phyloP scores from a whole-genome alignment of 2,888 invertebrate species.

The Scaptomyza polygonia region DNA sequence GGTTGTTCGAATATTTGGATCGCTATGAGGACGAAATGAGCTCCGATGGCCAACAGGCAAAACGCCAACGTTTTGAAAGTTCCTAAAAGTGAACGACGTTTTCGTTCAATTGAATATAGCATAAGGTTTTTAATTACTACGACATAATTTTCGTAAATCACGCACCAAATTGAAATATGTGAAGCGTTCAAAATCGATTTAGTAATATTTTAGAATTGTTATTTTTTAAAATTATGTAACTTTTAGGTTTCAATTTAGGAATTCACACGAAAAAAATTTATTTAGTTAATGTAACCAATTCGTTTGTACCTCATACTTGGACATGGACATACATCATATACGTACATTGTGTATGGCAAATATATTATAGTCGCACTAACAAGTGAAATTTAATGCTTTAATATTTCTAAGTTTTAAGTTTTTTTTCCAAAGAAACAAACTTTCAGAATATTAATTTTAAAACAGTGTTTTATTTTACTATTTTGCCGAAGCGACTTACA shows the following conservation, averaged over 20 bases:
- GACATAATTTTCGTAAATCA: no score
- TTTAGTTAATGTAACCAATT: neutral
- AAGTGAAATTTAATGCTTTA: neutral
- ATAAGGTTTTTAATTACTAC: neutral
- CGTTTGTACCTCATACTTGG: neutral
- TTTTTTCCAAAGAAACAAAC: neutral
- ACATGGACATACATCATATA: neutral
- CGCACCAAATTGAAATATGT: neutral
- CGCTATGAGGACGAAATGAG: slow-evolving; percentile 38
- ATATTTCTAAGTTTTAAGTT: neutral
- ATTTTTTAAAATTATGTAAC: neutral
- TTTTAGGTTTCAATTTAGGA: neutral
- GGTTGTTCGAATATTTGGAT: slow-evolving; percentile 76
- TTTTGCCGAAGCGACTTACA: slow-evolving; percentile 37
- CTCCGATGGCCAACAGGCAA: slow-evolving; percentile 11
- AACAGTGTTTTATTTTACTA: slow-evolving; percentile 61
- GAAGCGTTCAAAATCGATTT: slow-evolving; percentile 3
- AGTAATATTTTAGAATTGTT: neutral
- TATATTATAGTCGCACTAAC: no score
- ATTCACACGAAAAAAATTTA: neutral
- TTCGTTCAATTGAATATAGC: neutral
- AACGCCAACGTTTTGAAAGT: slow-evolving; percentile 18
- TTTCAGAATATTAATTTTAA: slow-evolving; percentile 35
- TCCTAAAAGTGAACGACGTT: neutral
- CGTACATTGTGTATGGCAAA: neutral